Evolutionary conservation across 2,888 invertebrate genomes (phyloP).

Genomic region (Antheraea assamensis): DNA sequence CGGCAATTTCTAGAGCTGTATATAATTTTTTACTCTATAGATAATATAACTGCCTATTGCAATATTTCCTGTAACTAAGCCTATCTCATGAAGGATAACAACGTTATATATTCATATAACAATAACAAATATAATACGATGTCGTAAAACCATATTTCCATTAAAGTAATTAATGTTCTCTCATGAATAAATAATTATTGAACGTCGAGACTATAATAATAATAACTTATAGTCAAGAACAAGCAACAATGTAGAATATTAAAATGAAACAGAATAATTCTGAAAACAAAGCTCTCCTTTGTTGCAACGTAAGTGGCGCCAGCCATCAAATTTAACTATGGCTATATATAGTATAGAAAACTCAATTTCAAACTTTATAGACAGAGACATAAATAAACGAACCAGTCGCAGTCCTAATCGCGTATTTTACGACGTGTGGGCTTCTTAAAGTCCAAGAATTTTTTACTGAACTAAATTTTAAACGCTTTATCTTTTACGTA

Average conservation of each 20-base stretch:
- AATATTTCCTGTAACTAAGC: constrained; percentile 7
- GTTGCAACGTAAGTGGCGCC: constrained; percentile 8
- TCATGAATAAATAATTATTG: constrained; percentile 5
- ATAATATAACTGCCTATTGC: background rate
- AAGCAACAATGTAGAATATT: constrained; percentile 9
- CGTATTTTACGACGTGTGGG: background rate
- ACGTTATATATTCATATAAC: background rate
- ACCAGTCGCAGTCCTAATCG: background rate
- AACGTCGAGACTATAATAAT: constrained; percentile 1
- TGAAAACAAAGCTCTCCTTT: constrained; percentile 14
- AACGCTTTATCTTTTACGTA: background rate
- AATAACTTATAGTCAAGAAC: background rate
- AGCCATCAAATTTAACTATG: constrained; percentile 11
- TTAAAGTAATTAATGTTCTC: constrained; percentile 4
- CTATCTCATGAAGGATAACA: constrained; percentile 6
- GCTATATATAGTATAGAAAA: background rate
- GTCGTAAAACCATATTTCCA: background rate
- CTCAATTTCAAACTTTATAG: constrained; percentile 5
- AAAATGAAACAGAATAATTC: constrained; percentile 3
- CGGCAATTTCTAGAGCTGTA: too few species aligned
- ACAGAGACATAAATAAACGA: background rate
- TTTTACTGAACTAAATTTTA: background rate
- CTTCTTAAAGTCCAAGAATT: background rate
- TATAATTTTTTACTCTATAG: too few species aligned
- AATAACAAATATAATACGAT: background rate